Evolutionary conservation across 1,140 invertebrate species (phyloP).

Genomic region (Diabrotica virgifera): DNA sequence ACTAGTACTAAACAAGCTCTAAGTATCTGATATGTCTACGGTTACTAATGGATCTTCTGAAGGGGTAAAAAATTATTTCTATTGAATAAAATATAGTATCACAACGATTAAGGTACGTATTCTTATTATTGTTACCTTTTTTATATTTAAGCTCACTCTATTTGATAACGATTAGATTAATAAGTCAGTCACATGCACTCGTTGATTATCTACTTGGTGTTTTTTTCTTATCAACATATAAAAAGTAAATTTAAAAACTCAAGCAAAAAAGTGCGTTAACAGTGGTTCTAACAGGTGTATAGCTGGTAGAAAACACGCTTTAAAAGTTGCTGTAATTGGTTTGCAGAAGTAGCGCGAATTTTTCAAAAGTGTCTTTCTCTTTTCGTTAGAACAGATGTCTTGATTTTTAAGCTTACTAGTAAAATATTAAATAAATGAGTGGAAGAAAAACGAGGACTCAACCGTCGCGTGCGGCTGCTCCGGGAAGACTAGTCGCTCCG

Average conservation of each 20-base stretch:
- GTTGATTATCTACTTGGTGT: constrained; percentile 1
- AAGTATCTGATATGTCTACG: constrained; percentile 20
- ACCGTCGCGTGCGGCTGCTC: constrained; percentile 31
- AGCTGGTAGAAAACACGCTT: not conserved
- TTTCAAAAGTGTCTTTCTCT: constrained; percentile 4
- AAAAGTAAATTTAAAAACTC: not conserved
- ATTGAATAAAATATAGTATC: constrained; percentile 25
- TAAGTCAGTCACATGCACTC: not conserved
- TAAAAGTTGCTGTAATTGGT: not conserved
- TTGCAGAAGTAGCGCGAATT: not conserved
- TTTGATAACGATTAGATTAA: not conserved
- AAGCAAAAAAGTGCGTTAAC: not conserved
- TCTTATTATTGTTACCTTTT: constrained; percentile 15
- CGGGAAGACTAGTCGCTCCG: constrained; percentile 33
- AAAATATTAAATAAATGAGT: constrained; percentile 8
- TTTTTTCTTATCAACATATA: not conserved
- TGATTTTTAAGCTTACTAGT: not conserved
- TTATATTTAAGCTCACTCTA: constrained; percentile 9
- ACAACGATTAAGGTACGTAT: constrained; percentile 34
- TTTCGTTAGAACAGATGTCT: not conserved
- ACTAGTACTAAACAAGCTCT: constrained; percentile 11
- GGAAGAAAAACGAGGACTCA: constrained; percentile 26
- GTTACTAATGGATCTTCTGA: constrained; percentile 11
- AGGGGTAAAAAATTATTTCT: constrained; percentile 9
- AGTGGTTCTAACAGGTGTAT: not conserved